Base-by-base conservation (phyloP, 2,888 invertebrate species). In the Mythimna vitellina region DNA sequence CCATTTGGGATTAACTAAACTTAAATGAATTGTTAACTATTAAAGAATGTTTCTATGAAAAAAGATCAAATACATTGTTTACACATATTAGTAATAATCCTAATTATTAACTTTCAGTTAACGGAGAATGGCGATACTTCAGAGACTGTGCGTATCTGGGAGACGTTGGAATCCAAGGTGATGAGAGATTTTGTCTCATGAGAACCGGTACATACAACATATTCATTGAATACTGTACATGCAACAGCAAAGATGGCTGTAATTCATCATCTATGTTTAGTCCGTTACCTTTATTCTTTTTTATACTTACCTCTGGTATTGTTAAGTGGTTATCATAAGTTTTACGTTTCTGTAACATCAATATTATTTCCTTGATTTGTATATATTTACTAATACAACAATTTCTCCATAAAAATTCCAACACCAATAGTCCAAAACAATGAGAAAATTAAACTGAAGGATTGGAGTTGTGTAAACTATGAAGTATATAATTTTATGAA, bases 151-250 rank as follows among this genome's bases (percentile, higher is more conserved):
- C 99, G 0, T 99, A 98, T 89, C 96, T 99, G 88, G 99, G 99
- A 0, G 98, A 99, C 84, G 98, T 98, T 0, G 99, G 99, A 0
- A 98, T 99, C 65, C 97, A 97, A 87, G 98, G 98, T 0, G 99
- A 99, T 87, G 99, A 99, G 92, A 96, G 99, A 69, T 99, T 98
- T 93, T 99, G 99, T 86, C 95, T 99, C 17, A 98, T 99, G 98
- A 96, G 99, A 87, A 98, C 98, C 0, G 99, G 99, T 29, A 98
- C 98, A 1, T 99, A 98, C 93, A 99, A 99, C 91, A 98, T 99
- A 83, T 99, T 99, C 91, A 98, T 98, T 96, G 99, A 99, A 93
- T 99, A 98, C 88, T 99, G 99, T 91, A 99, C 99, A 0, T 99
- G 99, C 87, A 98, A 98, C 87, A 98, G 98, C 88, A 99, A 99